Conservation (phyloP, 2,888 invertebrate genomes). For the Ptychoptera contaminata region DNA sequence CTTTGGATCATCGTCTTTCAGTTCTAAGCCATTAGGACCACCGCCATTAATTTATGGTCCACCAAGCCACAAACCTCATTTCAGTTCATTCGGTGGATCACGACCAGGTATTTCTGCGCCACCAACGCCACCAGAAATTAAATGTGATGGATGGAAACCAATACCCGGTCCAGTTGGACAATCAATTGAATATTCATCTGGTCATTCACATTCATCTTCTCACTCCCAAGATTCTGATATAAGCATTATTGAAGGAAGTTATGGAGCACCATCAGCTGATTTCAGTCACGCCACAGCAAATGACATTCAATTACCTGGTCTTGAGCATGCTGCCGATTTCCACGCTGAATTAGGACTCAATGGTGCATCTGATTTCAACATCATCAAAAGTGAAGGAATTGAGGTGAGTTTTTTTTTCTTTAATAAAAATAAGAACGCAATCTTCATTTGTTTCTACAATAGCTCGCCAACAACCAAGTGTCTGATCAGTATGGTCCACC, state of each 20-base stretch:
- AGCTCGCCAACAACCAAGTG: constrained; percentile 13
- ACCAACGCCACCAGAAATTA: constrained; percentile 54
- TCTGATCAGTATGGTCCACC: constrained; percentile 15
- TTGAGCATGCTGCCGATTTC: constrained; percentile 7
- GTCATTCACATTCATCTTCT: constrained; percentile 2
- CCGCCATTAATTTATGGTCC: constrained; percentile 28
- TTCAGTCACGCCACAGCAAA: too few species aligned
- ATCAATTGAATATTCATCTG: constrained; percentile 1
- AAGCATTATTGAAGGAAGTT: too few species aligned
- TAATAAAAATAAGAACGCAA: not conserved
- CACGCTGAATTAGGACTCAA: constrained; percentile 9
- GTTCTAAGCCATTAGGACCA: constrained; percentile 5
- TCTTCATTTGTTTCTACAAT: not conserved
- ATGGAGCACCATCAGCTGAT: too few species aligned
- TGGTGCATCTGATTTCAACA: constrained; percentile 5
- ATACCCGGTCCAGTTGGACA: constrained; percentile 47
- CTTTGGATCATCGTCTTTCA: constrained; percentile 4
- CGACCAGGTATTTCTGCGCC: constrained; percentile 43
- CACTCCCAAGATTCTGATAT: too few species aligned
- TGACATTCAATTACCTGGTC: too few species aligned
- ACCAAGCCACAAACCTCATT: constrained; percentile 30
- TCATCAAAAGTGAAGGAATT: constrained; percentile 8
- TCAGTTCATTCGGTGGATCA: constrained; percentile 8
- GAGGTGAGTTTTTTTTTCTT: constrained; percentile 14
- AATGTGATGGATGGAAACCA: constrained; percentile 78